These are phyloP conservation scores for Mactra quadrangularis DNA, from an alignment of 1,140 invertebrate species.

Conservation along the genomic window DNA sequence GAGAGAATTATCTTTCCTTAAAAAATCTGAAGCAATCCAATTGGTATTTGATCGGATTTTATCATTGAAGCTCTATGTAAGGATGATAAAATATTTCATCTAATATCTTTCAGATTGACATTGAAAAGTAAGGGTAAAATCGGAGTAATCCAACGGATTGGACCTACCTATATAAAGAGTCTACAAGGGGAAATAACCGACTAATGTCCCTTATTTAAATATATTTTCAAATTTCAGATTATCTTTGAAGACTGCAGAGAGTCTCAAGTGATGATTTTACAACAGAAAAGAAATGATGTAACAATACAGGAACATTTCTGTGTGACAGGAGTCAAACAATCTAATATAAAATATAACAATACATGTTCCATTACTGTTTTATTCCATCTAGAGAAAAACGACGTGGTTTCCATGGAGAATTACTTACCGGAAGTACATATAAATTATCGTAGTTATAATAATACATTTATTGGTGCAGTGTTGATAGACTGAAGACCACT, in stretches of 20 bases:
- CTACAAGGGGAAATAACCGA: too few relatives aligned
- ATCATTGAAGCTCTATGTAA: too few relatives aligned
- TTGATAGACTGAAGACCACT: not conserved
- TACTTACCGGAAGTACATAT: slow-evolving; percentile 24
- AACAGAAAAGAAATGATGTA: not conserved
- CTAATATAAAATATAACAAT: not conserved
- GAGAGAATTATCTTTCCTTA: too few relatives aligned
- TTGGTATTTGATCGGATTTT: too few relatives aligned
- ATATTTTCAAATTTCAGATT: slow-evolving; percentile 7
- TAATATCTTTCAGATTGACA: too few relatives aligned
- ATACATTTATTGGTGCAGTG: slow-evolving; percentile 18
- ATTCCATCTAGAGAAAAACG: slow-evolving; percentile 3
- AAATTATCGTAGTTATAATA: not conserved
- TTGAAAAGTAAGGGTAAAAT: too few relatives aligned
- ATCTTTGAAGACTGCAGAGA: slow-evolving; percentile 21
- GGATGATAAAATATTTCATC: too few relatives aligned
- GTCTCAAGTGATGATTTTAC: not conserved
- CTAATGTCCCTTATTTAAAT: too few relatives aligned
- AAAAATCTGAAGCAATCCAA: too few relatives aligned
- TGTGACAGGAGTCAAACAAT: not conserved
- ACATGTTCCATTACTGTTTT: slow-evolving; percentile 9
- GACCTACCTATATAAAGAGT: too few relatives aligned
- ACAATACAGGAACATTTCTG: slow-evolving; percentile 21
- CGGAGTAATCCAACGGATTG: too few relatives aligned
- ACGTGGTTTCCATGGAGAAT: not conserved